Conservation (phyloP, 2,113 vertebrate genomes). For the Gorilla gorilla region DNA sequence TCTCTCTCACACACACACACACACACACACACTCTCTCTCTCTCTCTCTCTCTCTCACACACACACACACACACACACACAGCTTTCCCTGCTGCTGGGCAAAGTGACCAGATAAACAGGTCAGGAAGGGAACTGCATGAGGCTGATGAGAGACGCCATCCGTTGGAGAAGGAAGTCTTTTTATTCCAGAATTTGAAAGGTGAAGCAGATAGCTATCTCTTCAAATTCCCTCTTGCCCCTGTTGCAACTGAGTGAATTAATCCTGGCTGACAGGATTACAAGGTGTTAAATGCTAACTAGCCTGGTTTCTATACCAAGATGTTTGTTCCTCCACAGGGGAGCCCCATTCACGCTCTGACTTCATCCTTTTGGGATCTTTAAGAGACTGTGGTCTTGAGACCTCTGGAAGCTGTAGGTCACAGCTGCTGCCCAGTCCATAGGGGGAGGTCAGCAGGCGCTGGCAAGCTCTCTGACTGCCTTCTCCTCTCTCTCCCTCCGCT, state of each 20-base stretch:
- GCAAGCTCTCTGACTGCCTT: not conserved
- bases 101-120: fast-evolving
- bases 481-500: conserved; percentile 29
- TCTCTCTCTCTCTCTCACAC: too few relatives aligned
- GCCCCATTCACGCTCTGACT: fast-evolving
- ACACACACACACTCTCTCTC: fast-evolving
- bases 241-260: not conserved
- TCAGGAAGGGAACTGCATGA: fast-evolving
- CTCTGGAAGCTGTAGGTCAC: fast-evolving
- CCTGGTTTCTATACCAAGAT: not conserved
- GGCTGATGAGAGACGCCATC: fast-evolving
- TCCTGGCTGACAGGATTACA: not conserved
- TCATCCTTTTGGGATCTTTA: fast-evolving
- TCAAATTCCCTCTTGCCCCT: not conserved
- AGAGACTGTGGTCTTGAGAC: not conserved
- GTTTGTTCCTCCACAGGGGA: too few relatives aligned
- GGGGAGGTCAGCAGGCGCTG: not conserved
- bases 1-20: too few relatives aligned
- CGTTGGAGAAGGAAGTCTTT: not conserved
- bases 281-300: fast-evolving
- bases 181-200: not conserved
- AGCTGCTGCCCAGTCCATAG: not conserved
- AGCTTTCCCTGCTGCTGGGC: not conserved
- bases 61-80: fast-evolving
- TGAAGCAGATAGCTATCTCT: not conserved